phyloP scores from a whole-genome alignment of 1,140 invertebrate genomes.

The Phortica variegata region DNA sequence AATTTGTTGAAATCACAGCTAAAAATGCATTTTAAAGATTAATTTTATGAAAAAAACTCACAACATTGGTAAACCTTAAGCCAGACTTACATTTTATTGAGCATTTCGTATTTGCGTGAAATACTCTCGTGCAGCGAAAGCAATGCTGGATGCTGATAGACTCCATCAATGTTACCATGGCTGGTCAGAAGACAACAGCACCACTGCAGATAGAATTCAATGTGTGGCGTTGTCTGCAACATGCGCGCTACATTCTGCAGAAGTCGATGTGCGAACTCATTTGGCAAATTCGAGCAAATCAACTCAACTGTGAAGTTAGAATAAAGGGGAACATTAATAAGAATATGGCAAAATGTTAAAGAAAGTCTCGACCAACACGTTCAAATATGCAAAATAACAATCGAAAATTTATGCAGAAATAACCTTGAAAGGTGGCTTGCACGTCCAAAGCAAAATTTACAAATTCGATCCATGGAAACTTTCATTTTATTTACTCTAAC shows the following conservation, averaged over 20 bases:
- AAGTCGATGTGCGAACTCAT: conserved; percentile 75
- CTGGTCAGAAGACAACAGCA: conserved; percentile 66
- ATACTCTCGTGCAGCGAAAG: conserved; percentile 79
- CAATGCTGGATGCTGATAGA: conserved; percentile 65
- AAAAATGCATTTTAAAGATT: no score
- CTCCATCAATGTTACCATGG: conserved; percentile 60
- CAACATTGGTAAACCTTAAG: background rate
- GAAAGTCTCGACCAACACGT: background rate
- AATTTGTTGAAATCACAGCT: conserved; percentile 83
- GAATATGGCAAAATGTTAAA: no score
- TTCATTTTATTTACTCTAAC: no score
- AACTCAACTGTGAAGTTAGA: conserved; percentile 71
- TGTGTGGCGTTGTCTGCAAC: conserved; percentile 75
- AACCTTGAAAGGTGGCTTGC: conserved; percentile 52
- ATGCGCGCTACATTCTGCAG: conserved; percentile 69
- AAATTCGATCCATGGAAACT: conserved; percentile 40
- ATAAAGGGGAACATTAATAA: no score
- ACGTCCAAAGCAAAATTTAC: conserved; percentile 38
- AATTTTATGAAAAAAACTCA: conserved; percentile 7
- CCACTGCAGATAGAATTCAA: conserved; percentile 90
- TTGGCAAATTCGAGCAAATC: conserved; percentile 68
- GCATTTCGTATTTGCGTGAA: conserved; percentile 74
- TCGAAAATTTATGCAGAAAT: conserved; percentile 12
- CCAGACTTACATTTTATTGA: conserved; percentile 80
- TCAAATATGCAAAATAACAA: conserved; percentile 9